Percentiles rank a stretch among this genome's conserved stretches.
Evolutionary conservation across 2,797 vertebrate genomes (phyloP).

Genomic region (Gallinago solitaria): DNA sequence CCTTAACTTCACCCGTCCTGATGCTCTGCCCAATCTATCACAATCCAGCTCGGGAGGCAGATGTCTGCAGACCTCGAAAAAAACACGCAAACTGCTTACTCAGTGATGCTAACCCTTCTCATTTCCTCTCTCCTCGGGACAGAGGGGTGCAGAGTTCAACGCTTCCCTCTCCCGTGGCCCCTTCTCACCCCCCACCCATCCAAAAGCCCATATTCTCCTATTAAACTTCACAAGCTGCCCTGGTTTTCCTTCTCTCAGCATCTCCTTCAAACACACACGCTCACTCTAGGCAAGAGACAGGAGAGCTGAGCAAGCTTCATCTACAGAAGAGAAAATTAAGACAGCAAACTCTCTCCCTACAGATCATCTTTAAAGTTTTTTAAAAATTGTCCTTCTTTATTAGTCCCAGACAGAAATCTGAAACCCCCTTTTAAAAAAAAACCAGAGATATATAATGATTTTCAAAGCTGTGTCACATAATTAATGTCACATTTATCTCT

Average conservation of each 20-base stretch:
- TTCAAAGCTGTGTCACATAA: slow-evolving; percentile 70
- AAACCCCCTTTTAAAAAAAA: slow-evolving; percentile 32
- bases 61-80: not conserved
- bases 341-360: slow-evolving; percentile 27
- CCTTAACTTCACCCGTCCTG: not conserved
- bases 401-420: slow-evolving; percentile 66
- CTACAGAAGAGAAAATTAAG: slow-evolving; percentile 45
- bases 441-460: slow-evolving; percentile 35
- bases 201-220: not conserved
- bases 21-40: not conserved
- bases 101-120: not conserved
- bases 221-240: not conserved
- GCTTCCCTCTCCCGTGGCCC: not conserved
- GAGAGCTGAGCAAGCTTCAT: not conserved
- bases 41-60: not conserved
- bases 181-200: not conserved
- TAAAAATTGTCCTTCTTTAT: slow-evolving; percentile 44
- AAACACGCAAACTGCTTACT: not conserved
- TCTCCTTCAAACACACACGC: not conserved
- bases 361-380: slow-evolving; percentile 59
- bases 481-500: slow-evolving; percentile 73
- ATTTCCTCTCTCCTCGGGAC: not conserved
- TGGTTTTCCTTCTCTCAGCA: not conserved
- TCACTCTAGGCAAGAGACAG: not conserved
- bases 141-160: not conserved